Conservation (phyloP, 2,797 vertebrate genomes). For the Scolopax bukidnonensis region DNA sequence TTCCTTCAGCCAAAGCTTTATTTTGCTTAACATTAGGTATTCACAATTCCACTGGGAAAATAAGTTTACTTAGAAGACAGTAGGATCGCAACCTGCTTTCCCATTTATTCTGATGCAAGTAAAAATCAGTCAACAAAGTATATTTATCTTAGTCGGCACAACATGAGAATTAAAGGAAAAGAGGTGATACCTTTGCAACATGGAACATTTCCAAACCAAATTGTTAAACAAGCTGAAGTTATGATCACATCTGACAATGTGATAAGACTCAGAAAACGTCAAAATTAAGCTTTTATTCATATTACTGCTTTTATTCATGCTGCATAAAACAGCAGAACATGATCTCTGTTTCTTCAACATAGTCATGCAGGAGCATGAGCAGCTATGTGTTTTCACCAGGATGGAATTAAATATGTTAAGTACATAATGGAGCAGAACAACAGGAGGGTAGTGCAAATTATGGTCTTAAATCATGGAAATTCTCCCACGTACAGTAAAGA, state of each 20-base stretch:
- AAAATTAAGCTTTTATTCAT: background rate
- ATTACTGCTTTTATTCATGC: background rate
- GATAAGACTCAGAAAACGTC: background rate
- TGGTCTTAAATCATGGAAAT: background rate
- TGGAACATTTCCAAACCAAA: background rate
- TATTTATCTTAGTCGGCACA: background rate
- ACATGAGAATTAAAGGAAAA: background rate
- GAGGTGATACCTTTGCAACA: background rate
- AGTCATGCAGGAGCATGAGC: background rate
- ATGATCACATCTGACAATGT: background rate
- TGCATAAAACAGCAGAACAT: background rate
- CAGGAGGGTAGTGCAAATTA: background rate
- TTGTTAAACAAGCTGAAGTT: background rate
- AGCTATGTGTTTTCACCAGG: background rate
- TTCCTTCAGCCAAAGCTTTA: background rate
- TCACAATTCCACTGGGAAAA: background rate
- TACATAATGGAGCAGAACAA: background rate
- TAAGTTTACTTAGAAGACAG: background rate
- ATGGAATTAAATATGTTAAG: background rate
- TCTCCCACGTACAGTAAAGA: background rate
- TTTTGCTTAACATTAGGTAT: background rate
- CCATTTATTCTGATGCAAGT: background rate
- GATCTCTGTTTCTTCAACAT: background rate
- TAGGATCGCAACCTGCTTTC: rapidly evolving
- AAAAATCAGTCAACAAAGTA: background rate